Base-by-base conservation (phyloP, 2,797 vertebrate genomes). In the Paedocypris micromegethes region DNA sequence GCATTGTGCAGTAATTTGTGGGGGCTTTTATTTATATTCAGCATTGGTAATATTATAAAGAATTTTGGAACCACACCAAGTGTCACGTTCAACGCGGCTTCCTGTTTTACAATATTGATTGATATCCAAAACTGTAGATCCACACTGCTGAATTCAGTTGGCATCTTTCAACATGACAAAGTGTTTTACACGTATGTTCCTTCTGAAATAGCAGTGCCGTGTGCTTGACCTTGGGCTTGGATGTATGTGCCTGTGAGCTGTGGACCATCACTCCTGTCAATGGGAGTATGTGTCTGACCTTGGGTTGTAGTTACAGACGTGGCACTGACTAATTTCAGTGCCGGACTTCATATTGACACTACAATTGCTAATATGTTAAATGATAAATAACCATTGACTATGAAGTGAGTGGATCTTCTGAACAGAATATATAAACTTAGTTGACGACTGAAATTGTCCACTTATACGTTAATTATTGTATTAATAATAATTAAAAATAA, bases 321-420 rank as follows among this genome's bases (percentile, higher is more conserved):
- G 81, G 84, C 86, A 88, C 87, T 87, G 86, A 90, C 88, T 89
- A 88, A 90, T 90, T 90, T 87, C 87, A 85, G 85, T 83, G 82
- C 81, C 62, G 79, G 83, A 81, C 83, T 85, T 83, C 81, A 83
- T 89, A 90, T 89, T 84, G 88, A 90, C 87, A 82, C 86, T 86
- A 87, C 88, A 86, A 87, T 89, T 82, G 77, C 86, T 89, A 88
- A 88, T 87, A 86, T 89, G 84, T 87, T 79, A 79, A 86, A 89
- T 87, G 87, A 90, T 86, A 84, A 88, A 87, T 84, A 88, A 84
- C 82, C 83, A 87, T 86, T 79, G 82, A 83, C 84, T 78, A 80
- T 77, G 65, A 69, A 72, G 80, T 74, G 72, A 78, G 70, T 65
- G 44, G 58, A 74, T 66, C 71, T 66, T 40, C 68, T 72, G 65